Percentiles rank a stretch among this genome's conserved stretches.
Conservation (phyloP, 2,113 vertebrate species). For the Psammodynastes pulverulentus region DNA sequence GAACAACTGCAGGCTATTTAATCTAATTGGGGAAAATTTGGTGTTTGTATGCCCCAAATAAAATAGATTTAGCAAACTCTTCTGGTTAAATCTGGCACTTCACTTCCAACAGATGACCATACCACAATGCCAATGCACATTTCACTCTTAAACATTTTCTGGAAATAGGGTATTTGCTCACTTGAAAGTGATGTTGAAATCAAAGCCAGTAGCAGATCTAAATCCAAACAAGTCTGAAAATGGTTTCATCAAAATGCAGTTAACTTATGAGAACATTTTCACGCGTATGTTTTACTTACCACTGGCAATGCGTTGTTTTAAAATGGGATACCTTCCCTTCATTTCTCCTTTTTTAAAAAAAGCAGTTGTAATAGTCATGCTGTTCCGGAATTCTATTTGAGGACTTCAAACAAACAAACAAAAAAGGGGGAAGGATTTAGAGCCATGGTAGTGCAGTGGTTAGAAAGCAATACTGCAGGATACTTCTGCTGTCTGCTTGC, state of each 20-base stretch:
- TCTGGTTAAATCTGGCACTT: conserved; percentile 13
- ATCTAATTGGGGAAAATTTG: neutral
- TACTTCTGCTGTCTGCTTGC: too few relatives aligned
- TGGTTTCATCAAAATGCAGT: neutral
- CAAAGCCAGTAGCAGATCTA: neutral
- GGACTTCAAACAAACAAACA: neutral
- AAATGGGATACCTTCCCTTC: neutral
- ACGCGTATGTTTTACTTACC: neutral
- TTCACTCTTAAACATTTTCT: neutral
- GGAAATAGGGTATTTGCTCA: neutral
- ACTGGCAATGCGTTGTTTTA: conserved; percentile 1
- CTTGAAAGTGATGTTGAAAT: neutral
- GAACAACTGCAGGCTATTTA: conserved; percentile 3
- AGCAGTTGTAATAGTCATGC: neutral
- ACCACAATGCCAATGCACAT: neutral
- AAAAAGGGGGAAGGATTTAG: neutral
- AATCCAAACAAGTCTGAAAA: neutral
- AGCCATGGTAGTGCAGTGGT: too few relatives aligned
- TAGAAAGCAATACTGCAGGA: too few relatives aligned
- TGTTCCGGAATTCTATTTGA: neutral
- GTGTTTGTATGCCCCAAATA: neutral
- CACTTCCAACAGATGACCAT: conserved; percentile 6
- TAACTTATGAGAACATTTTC: neutral
- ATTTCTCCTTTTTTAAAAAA: neutral
- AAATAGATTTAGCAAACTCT: neutral